These are phyloP conservation scores for Pluvialis apricaria DNA, from an alignment of 2,113 vertebrate genomes.

Conservation along the genomic window DNA sequence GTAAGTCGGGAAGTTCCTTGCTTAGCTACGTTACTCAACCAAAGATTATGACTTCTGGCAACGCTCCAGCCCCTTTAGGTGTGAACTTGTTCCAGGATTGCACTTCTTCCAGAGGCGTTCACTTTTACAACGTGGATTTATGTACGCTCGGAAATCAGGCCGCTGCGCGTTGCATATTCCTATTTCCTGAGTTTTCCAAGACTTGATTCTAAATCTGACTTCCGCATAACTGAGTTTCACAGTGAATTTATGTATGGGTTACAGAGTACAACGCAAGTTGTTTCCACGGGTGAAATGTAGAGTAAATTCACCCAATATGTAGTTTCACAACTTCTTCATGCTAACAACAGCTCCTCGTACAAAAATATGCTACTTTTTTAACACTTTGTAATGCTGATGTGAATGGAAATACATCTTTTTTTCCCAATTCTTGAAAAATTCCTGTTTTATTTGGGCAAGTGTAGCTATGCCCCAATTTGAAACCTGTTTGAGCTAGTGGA, in stretches of 20 bases:
- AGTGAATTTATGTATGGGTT: neutral
- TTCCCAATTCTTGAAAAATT: neutral
- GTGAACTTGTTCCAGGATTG: neutral
- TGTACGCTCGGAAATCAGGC: neutral
- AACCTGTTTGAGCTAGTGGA: neutral
- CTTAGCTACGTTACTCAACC: neutral
- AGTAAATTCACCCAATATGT: neutral
- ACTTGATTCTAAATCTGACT: neutral
- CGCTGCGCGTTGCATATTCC: neutral
- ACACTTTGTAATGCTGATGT: neutral
- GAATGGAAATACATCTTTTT: neutral
- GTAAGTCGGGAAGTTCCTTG: neutral
- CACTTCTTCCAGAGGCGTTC: neutral
- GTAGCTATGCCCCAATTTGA: neutral
- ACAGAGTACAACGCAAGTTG: neutral
- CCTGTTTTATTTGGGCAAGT: neutral
- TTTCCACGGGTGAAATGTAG: neutral
- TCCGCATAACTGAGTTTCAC: neutral
- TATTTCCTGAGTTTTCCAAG: neutral
- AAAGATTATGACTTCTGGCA: neutral
- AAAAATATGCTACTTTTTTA: neutral
- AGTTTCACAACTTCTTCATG: neutral
- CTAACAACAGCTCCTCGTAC: neutral
- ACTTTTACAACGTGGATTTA: neutral
- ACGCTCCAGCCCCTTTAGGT: neutral